Percentiles rank a stretch among this genome's conserved stretches.
phyloP scores from a whole-genome alignment of 2,113 vertebrate species.

The Zosterops hypoxanthus region DNA sequence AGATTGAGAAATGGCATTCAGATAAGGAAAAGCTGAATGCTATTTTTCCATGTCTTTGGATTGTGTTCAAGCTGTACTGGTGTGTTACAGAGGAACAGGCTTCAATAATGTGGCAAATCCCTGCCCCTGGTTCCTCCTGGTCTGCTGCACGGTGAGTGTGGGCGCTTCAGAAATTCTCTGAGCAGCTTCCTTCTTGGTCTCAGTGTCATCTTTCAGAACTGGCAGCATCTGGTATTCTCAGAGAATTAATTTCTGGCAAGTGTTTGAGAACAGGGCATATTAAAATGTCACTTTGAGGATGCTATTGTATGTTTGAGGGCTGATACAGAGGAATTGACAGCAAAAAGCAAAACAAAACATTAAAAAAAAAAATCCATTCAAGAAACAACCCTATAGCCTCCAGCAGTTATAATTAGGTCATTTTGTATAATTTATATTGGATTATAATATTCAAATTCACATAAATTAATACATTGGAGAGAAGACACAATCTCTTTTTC shows the following conservation, averaged over 20 bases:
- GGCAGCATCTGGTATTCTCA: background rate
- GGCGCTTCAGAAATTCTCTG: background rate
- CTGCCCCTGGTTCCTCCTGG: background rate
- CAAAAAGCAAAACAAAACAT: background rate
- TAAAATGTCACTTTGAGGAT: background rate
- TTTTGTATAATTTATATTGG: background rate
- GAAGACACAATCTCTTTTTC: background rate
- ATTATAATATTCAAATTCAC: background rate
- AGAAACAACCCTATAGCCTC: background rate
- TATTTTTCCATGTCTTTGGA: fast-evolving
- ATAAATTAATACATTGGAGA: background rate
- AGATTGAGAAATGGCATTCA: background rate
- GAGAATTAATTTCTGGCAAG: background rate
- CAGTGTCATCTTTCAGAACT: background rate
- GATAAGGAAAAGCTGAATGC: background rate
- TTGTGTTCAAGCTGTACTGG: background rate
- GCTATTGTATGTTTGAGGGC: background rate
- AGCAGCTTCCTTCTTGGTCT: background rate
- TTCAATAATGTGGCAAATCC: background rate
- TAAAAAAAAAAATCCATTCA: background rate
- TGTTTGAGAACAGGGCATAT: background rate
- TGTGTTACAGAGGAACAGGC: background rate
- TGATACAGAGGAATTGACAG: background rate
- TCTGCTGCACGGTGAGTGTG: fast-evolving
- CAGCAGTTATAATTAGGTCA: background rate